These are phyloP conservation scores for Morbakka virulenta DNA, from an alignment of 30 jellyfish, hydroid and myxozoan genomes.

Conservation along the genomic window DNA sequence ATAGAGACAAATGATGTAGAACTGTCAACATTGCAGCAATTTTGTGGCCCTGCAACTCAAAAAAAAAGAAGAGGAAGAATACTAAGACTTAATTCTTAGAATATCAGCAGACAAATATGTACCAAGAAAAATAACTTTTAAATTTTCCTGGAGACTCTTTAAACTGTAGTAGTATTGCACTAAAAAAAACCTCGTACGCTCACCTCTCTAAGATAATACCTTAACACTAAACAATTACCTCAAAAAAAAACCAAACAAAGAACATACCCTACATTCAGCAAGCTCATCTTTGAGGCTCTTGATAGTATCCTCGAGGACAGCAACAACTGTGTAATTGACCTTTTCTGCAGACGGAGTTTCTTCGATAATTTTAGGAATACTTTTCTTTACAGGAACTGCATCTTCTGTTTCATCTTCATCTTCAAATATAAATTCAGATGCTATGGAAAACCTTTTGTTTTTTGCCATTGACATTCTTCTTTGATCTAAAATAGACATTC, in stretches of 20 bases:
- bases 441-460: neutral
- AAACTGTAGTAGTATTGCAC: too few relatives aligned
- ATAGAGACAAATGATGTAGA: too few relatives aligned
- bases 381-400: neutral
- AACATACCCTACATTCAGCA: slow-evolving; percentile 1
- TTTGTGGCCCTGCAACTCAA: too few relatives aligned
- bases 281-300: slow-evolving; percentile 25
- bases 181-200: too few relatives aligned
- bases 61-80: too few relatives aligned
- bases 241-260: neutral
- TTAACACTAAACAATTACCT: too few relatives aligned
- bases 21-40: too few relatives aligned
- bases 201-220: too few relatives aligned
- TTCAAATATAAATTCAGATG: neutral
- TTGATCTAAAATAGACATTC: neutral
- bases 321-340: slow-evolving; percentile 1
- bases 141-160: too few relatives aligned
- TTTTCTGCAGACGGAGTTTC: neutral
- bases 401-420: neutral
- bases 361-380: neutral
- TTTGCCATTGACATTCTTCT: neutral
- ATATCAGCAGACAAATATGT: too few relatives aligned
- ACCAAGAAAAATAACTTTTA: too few relatives aligned
- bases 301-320: slow-evolving; percentile 26
- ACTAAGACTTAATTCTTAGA: too few relatives aligned